These are phyloP conservation scores for Scaptomyza cyrtandrae DNA, from an alignment of 2,888 invertebrate species.

Conservation along the genomic window DNA sequence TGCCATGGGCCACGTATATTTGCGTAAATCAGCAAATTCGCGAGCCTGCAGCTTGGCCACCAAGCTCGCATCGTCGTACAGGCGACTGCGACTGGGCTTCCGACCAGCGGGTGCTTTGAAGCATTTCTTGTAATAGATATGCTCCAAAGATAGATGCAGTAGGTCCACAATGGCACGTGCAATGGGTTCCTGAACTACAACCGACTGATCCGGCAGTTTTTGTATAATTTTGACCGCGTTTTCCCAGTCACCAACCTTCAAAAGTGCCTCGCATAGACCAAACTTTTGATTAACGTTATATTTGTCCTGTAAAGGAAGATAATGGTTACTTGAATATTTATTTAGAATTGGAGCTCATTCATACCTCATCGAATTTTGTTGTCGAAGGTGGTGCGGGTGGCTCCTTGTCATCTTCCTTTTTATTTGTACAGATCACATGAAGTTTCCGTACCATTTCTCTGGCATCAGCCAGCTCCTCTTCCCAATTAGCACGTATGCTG, in stretches of 20 bases:
- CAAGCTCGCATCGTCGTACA: conserved; percentile 83
- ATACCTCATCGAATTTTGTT: conserved; percentile 88
- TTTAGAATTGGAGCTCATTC: background rate
- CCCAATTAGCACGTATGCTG: conserved; percentile 91
- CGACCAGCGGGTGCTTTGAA: conserved; percentile 87
- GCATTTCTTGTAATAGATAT: conserved; percentile 92
- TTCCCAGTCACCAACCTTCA: conserved; percentile 95
- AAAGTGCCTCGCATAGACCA: conserved; percentile 94
- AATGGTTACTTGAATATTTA: background rate
- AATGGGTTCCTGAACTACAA: conserved; percentile 91
- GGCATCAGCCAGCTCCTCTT: conserved; percentile 92
- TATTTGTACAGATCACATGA: conserved; percentile 92
- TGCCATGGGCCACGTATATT: conserved; percentile 93
- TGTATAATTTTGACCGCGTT: conserved; percentile 92
- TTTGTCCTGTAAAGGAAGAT: conserved; percentile 67
- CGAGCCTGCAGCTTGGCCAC: conserved; percentile 85
- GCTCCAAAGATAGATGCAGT: conserved; percentile 93
- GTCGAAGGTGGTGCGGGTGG: conserved; percentile 90
- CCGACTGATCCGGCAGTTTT: conserved; percentile 92
- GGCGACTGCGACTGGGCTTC: conserved; percentile 84
- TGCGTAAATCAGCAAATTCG: conserved; percentile 89
- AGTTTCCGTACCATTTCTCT: conserved; percentile 95
- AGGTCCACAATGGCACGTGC: conserved; percentile 91
- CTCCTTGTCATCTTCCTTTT: conserved; percentile 87
- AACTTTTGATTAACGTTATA: conserved; percentile 93